Conservation (phyloP, 2,113 vertebrate genomes). For the Phocoena phocoena region DNA sequence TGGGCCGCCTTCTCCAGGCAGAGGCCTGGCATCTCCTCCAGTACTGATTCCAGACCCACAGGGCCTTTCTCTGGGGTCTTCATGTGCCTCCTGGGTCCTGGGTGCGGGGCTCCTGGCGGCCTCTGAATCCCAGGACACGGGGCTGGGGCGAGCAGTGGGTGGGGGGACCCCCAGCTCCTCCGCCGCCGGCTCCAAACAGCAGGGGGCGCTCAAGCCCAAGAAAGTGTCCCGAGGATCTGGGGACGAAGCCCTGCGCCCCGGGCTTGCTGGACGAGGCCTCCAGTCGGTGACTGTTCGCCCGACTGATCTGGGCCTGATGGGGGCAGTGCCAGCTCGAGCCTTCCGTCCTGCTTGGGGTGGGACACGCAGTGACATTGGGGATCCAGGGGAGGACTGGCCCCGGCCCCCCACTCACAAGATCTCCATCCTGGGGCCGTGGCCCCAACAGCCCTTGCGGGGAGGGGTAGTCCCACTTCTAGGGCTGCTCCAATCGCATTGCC, state of each 20-base stretch:
- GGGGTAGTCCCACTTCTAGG: background rate
- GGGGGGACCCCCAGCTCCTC: accelerated
- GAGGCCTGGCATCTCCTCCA: accelerated
- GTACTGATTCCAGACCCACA: background rate
- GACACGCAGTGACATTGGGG: background rate
- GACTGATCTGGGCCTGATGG: accelerated
- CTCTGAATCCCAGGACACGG: background rate
- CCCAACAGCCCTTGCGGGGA: background rate
- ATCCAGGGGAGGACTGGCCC: background rate
- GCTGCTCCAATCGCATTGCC: accelerated
- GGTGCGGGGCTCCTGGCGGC: background rate
- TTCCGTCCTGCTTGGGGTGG: background rate
- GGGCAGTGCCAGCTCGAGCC: no score
- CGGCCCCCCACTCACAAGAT: accelerated
- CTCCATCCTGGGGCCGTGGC: background rate
- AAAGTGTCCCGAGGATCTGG: background rate
- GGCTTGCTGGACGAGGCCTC: accelerated
- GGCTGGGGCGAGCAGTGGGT: background rate
- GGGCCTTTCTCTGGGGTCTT: no score
- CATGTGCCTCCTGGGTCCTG: background rate
- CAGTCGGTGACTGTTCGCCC: background rate
- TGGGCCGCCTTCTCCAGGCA: background rate
- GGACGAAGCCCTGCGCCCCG: background rate
- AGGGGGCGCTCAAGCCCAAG: conserved; percentile 53
- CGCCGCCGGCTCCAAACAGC: background rate